Evolutionary conservation across 2,113 vertebrate genomes (phyloP).

Genomic region (Gasterosteus aculeatus): DNA sequence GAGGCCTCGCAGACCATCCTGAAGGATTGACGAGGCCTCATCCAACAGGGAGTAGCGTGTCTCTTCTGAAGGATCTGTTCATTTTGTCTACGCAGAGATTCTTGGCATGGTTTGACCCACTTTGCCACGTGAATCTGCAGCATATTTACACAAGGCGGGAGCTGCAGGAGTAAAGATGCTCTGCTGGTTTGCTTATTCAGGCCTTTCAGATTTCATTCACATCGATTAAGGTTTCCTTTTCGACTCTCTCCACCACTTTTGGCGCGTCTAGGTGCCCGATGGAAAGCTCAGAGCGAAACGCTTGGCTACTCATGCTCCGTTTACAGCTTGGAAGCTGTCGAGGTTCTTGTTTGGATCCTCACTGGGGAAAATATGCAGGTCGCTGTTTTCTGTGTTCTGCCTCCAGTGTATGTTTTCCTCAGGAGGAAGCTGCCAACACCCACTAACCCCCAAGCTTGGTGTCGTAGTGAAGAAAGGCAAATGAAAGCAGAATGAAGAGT

Average conservation of each 20-base stretch:
- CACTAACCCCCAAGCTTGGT: constrained; percentile 31
- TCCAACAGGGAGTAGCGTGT: constrained; percentile 38
- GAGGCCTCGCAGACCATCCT: constrained; percentile 43
- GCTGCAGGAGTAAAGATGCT: constrained; percentile 1
- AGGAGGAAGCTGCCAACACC: constrained; percentile 28
- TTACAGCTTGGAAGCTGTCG: constrained; percentile 39
- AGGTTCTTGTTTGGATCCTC: constrained; percentile 40
- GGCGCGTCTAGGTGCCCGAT: constrained; percentile 26
- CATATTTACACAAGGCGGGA: constrained; percentile 33
- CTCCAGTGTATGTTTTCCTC: constrained; percentile 32
- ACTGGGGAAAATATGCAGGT: constrained; percentile 62
- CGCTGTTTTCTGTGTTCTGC: constrained; percentile 39
- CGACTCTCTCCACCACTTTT: constrained; percentile 34
- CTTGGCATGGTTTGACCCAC: constrained; percentile 58
- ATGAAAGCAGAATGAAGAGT: constrained; percentile 47
- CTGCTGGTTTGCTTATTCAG: constrained; percentile 37
- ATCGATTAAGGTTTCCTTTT: constrained; percentile 57
- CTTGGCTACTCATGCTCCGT: constrained; percentile 44
- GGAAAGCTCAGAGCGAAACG: constrained; percentile 35
- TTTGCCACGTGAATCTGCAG: constrained; percentile 62
- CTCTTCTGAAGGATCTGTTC: constrained; percentile 68
- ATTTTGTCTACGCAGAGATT: constrained; percentile 52
- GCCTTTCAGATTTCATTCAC: constrained; percentile 47
- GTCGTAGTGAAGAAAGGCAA: constrained; percentile 63
- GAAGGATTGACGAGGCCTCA: constrained; percentile 55